Conservation (phyloP, 2,797 vertebrate genomes). For the Botia kubotai region DNA sequence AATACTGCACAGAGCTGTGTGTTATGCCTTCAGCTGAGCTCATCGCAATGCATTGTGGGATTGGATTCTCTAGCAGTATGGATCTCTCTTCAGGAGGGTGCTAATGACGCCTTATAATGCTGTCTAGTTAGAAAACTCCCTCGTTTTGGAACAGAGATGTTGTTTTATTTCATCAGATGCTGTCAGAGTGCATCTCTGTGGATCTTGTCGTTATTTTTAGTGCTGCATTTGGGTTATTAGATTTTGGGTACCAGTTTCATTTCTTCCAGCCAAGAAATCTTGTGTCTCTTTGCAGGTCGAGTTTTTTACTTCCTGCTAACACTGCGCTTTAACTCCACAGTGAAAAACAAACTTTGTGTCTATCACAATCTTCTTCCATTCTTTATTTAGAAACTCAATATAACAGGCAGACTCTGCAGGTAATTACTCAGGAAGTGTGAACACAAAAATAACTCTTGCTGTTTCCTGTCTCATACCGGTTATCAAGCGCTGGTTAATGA, state of each 20-base stretch:
- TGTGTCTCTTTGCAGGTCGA: slow-evolving; percentile 13
- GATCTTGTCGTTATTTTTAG: slow-evolving; percentile 21
- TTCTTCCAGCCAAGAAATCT: not conserved
- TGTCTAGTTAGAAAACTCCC: not conserved
- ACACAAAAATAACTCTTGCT: slow-evolving; percentile 8
- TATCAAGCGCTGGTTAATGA: slow-evolving; percentile 38
- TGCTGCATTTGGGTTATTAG: not conserved
- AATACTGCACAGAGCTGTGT: too few relatives aligned
- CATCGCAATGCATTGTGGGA: not conserved
- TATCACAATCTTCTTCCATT: not conserved
- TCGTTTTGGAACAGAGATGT: not conserved
- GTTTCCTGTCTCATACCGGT: slow-evolving; percentile 23
- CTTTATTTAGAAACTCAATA: not conserved
- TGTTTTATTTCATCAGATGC: not conserved
- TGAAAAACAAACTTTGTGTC: not conserved
- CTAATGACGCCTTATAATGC: not conserved
- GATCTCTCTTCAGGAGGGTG: not conserved
- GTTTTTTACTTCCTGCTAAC: not conserved
- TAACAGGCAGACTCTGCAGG: not conserved
- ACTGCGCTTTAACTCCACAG: too few relatives aligned
- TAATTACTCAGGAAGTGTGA: slow-evolving; percentile 35
- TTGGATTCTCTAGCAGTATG: too few relatives aligned
- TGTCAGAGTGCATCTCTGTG: not conserved
- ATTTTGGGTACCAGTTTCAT: not conserved
- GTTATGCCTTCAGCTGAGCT: too few relatives aligned